Evolutionary conservation across 2,797 vertebrate genomes (phyloP), one percentile per base, ranked within the genome.

Genomic region (Cercopithecus petaurista): DNA sequence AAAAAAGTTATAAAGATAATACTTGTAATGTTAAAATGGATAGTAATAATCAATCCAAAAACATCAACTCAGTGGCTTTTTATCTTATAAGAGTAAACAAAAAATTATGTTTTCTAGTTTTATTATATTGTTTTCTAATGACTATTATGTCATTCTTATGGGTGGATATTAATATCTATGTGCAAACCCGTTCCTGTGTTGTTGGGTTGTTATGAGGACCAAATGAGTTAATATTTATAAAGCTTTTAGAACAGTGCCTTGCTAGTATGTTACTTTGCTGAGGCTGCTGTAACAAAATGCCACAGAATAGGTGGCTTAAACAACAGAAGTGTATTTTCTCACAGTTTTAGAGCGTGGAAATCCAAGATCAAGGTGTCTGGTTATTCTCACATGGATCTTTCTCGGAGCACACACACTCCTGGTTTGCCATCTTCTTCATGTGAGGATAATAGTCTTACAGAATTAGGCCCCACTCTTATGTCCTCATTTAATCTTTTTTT

Each of bases 61-160:
- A 59, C 36, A 59, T 80, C 7, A 64, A 26, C 33, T 93, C n/a
- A 61, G 1, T 81, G 48, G 22, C 9, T 96, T 19, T 97, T 96
- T 80, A 76, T 93, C 96, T 96, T 88, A 39, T 73, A 92, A 55
- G 39, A 6, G 5, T 96, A 59, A 75, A 93, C 61, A 55, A 90
- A 93, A 83, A 84, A 61, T 70, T 77, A 15, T 14, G 48, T 79
- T 96, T 92, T 15, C 36, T 57, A 72, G 9, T 88, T 96, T 87
- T 88, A 36, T 57, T 94, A 5, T 85, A 52, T 87, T 90, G 41
- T 59, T 50, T 93, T 28, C 41, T 86, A 73, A 48, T 55, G 33
- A 79, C 43, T 77, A 86, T 88, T 72, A 77, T 57, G 36, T 82
- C 36, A 89, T 93, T 94, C 24, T 92, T 96, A 2, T n/a, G 75